Evolutionary conservation across 2,888 invertebrate genomes (phyloP), one percentile per base, ranked within the genome.

Genomic region (Drosophila setosimentum): DNA sequence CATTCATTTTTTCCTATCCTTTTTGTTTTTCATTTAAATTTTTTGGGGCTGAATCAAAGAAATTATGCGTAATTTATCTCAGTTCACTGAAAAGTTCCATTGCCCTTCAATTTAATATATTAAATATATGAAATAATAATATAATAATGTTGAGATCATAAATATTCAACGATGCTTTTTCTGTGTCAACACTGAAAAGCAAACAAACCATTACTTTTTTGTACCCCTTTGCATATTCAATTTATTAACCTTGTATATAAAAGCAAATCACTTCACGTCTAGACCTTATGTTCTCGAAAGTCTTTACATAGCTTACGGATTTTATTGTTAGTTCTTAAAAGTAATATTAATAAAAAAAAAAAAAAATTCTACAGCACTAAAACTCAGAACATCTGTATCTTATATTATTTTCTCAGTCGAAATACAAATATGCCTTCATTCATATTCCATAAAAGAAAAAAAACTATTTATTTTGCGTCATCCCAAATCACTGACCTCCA

Each of bases 101-200:
- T 74, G n/a, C 40, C 35, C 69, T 74, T 81, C 74, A 66, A 83
- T 73, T 73, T n/a, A n/a, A n/a, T n/a, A n/a, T n/a, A n/a, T n/a
- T n/a, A n/a, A n/a, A n/a, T n/a, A n/a, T n/a, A n/a, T n/a, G n/a
- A n/a, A n/a, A n/a, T n/a, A n/a, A n/a, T n/a, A n/a, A n/a, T n/a
- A n/a, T n/a, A n/a, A n/a, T n/a, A n/a, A n/a, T n/a, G n/a, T n/a
- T n/a, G n/a, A n/a, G 45, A 30, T 8, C 30, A 5, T 30, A 40
- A 30, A 57, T 16, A 30, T 29, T 57, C 30, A 8, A 40, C 29
- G 55, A 40, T 21, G 21, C 7, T 3, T 24, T 21, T 30, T 27
- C 13, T n/a, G 16, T 57, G 40, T 57, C 55, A 57, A 55, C 37
- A 29, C 29, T 37, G 16, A 42, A 45, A 21, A 30, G 32, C 16